These are phyloP conservation scores for Conistra vaccinii DNA, from an alignment of 2,888 invertebrate genomes.

Conservation along the genomic window DNA sequence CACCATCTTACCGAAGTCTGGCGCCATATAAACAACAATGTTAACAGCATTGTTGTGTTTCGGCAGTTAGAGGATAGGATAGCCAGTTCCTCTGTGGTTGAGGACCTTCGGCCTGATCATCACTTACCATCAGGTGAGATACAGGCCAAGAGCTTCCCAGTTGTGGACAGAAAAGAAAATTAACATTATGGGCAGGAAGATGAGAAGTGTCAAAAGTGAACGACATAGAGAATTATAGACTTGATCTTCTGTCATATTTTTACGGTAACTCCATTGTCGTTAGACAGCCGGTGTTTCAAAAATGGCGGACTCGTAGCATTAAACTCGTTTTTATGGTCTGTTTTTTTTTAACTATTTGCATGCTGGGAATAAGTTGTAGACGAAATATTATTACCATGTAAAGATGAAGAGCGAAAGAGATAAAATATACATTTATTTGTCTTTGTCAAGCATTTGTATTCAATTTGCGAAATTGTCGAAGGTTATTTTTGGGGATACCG, in stretches of 20 bases:
- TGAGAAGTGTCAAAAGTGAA: no score
- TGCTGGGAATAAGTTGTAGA: conserved; percentile 38
- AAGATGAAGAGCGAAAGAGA: conserved; percentile 10
- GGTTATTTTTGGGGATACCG: conserved; percentile 39
- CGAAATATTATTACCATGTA: conserved; percentile 51
- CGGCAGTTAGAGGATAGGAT: no score
- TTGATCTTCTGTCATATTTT: conserved; percentile 29
- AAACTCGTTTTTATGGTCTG: conserved; percentile 52
- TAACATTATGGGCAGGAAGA: no score
- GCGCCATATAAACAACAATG: no score
- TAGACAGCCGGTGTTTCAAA: conserved; percentile 56
- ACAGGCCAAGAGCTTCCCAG: no score
- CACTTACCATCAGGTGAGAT: no score
- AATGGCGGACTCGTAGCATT: conserved; percentile 57
- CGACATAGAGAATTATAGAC: neutral
- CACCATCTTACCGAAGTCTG: no score
- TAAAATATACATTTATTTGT: conserved; percentile 7
- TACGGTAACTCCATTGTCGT: conserved; percentile 32
- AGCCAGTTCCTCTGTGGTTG: no score
- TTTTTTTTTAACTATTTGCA: conserved; percentile 54
- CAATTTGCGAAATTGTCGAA: neutral
- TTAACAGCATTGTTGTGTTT: no score
- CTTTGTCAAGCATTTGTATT: conserved; percentile 33
- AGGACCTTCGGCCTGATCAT: no score
- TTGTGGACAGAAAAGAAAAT: no score